Evolutionary conservation across 2,113 vertebrate genomes (phyloP).

Genomic region (Pachyramphus minor): DNA sequence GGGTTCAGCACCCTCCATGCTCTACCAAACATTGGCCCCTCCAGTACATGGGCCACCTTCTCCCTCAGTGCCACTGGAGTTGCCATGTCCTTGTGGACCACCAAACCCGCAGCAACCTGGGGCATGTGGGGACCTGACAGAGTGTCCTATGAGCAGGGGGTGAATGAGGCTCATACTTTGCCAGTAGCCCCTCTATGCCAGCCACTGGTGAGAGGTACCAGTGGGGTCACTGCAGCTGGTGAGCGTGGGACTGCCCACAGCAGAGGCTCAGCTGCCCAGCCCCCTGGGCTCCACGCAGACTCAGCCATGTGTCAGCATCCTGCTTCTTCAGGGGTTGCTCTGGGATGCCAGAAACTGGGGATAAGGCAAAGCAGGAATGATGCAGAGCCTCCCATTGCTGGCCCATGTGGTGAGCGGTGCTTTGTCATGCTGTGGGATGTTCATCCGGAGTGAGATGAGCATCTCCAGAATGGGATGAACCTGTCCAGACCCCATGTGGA

Average conservation of each 20-base stretch:
- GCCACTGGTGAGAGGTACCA: not conserved
- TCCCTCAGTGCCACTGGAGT: rapidly evolving
- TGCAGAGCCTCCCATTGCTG: rapidly evolving
- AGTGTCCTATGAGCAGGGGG: not conserved
- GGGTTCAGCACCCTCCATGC: not conserved
- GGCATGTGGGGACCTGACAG: not conserved
- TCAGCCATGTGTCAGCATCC: not conserved
- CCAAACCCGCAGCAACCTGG: not conserved
- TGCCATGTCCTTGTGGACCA: not conserved
- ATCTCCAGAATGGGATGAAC: not conserved
- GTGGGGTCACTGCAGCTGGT: not conserved
- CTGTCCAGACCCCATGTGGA: not conserved
- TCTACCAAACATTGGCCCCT: not conserved
- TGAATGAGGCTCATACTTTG: not conserved
- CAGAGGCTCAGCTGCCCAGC: rapidly evolving
- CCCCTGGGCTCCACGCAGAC: rapidly evolving
- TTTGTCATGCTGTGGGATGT: rapidly evolving
- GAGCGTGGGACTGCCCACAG: rapidly evolving
- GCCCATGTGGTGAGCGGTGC: rapidly evolving
- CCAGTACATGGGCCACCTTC: not conserved
- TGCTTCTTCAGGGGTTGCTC: not conserved
- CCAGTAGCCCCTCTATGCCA: not conserved
- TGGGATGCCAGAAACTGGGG: not conserved
- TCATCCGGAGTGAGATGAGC: not conserved
- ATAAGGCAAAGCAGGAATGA: not conserved